A percentile compares a stretch with the other conserved stretches of the same genome.
Conservation (phyloP, 2,113 vertebrate genomes). For the Notechis scutatus region DNA sequence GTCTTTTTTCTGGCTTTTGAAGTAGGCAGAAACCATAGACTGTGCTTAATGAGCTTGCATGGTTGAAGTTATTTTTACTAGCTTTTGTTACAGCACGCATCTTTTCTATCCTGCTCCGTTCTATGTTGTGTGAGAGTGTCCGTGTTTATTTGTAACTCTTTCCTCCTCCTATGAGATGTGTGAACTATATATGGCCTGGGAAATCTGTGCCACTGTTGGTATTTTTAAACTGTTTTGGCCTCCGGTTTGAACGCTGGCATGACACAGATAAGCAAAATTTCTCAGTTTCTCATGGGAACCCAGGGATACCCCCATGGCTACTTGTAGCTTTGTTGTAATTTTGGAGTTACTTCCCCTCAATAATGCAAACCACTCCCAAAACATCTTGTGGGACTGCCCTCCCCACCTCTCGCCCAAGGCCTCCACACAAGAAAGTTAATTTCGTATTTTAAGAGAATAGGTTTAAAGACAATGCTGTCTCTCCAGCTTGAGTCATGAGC, state of each 20-base stretch:
- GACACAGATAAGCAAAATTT: slow-evolving; percentile 55
- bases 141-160: slow-evolving; percentile 58
- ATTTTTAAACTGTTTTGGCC: slow-evolving; percentile 67
- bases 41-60: slow-evolving; percentile 48
- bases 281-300: slow-evolving; percentile 82
- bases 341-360: slow-evolving; percentile 29
- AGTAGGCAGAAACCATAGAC: slow-evolving; percentile 68
- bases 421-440: background rate
- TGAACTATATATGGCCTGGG: slow-evolving; percentile 77
- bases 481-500: background rate
- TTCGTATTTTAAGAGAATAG: background rate
- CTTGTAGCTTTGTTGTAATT: background rate
- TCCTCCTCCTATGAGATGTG: slow-evolving; percentile 52
- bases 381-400: background rate
- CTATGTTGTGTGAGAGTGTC: slow-evolving; percentile 32
- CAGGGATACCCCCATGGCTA: slow-evolving; percentile 32
- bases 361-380: background rate
- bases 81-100: slow-evolving; percentile 27
- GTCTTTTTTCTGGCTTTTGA: slow-evolving; percentile 55
- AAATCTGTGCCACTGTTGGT: slow-evolving; percentile 66
- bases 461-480: background rate
- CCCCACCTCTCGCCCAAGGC: slow-evolving; percentile 13
- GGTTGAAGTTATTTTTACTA: slow-evolving; percentile 70
- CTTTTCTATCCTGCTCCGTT: slow-evolving; percentile 28
- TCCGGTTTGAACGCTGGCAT: slow-evolving; percentile 54